Percentiles rank a stretch among this genome's conserved stretches.
These are phyloP conservation scores for Mormyrus iriodes DNA, from an alignment of 2,113 vertebrate genomes.

Conservation along the genomic window DNA sequence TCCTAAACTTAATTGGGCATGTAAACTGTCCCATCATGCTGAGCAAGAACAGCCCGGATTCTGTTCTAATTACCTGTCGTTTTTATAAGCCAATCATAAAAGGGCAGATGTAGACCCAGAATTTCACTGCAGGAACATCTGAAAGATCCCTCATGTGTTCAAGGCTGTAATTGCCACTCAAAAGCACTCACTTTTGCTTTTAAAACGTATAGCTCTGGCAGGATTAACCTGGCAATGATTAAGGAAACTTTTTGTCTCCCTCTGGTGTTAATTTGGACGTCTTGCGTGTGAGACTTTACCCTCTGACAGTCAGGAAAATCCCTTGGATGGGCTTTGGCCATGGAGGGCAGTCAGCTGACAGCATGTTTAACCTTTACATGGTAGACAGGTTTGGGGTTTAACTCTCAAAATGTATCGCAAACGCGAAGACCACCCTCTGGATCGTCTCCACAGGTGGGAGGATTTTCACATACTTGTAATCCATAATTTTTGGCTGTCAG, in stretches of 20 bases:
- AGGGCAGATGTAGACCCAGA: background rate
- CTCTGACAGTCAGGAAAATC: background rate
- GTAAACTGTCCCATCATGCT: slow-evolving; percentile 12
- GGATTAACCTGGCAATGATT: background rate
- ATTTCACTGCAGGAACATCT: background rate
- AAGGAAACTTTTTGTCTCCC: background rate
- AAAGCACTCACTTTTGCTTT: background rate
- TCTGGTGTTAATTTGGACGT: background rate
- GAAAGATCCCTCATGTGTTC: background rate
- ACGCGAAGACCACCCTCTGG: background rate
- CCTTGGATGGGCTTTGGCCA: background rate
- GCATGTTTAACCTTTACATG: background rate
- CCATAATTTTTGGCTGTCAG: background rate
- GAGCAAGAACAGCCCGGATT: background rate
- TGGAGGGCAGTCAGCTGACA: background rate
- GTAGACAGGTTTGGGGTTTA: background rate
- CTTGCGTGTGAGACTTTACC: background rate
- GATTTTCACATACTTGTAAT: background rate
- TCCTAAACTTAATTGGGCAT: slow-evolving; percentile 23
- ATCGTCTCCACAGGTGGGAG: background rate
- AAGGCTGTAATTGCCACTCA: background rate
- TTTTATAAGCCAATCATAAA: slow-evolving; percentile 2
- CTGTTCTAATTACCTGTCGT: background rate
- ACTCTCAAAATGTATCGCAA: background rate
- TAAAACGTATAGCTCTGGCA: background rate